Evolutionary conservation across 2,888 invertebrate species (phyloP), one percentile per base, ranked within the genome.

Genomic region (Noctua janthe): DNA sequence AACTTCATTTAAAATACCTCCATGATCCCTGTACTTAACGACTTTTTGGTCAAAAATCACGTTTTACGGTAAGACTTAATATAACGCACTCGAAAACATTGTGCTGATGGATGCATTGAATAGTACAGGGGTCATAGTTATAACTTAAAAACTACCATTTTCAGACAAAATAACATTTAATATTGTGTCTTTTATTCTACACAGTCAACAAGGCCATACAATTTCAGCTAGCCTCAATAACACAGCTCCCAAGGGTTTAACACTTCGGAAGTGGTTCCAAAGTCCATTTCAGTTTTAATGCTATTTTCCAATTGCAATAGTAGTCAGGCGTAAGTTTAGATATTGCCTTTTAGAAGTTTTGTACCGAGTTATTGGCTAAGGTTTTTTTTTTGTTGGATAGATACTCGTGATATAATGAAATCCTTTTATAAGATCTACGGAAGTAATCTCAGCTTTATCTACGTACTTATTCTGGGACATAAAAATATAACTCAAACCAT

Each of bases 261-360:
- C 87, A 85, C 83, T 88, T 85, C 81, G 72, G 70, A 90, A 90
- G 79, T 90, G 88, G 81, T 91, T 88, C 79, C 85, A 89, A 92
- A 93, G 91, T 94, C 93, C 86, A 94, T 93, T 91, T 90, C 84
- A 93, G 93, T 94, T 94, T 92, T 94, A 93, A 93, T 94, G 91
- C 89, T 84, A 92, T 94, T 94, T 93, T 93, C 94, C 93, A 91
- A 94, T 94, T 91, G 93, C 91, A 89, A 80, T 87, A 81, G 82
- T 80, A 80, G 82, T 82, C 83, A 85, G 82, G 59, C 77, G 85
- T 86, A 89, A 90, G 84, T 91, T 91, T 78, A 82, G 90, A 87
- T 91, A 92, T 90, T 92, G 88, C 88, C 89, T 87, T 89, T 89
- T 78, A 83, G 71, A 89, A 86, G 76, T 90, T 91, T 77, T 29